phyloP scores from a whole-genome alignment of 2,113 vertebrate species.

The Octodon degus region DNA sequence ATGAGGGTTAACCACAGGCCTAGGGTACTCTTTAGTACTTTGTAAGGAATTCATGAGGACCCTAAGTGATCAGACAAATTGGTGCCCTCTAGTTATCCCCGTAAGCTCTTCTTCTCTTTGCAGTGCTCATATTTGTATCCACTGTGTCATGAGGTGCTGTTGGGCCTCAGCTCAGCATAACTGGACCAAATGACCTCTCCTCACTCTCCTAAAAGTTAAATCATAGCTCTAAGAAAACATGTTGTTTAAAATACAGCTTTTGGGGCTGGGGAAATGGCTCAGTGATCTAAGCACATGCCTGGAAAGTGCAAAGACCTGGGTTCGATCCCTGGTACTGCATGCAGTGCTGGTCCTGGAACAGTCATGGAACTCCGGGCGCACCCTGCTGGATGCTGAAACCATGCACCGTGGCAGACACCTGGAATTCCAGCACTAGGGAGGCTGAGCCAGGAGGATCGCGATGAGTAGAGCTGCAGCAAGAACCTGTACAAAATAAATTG shows the following conservation, averaged over 20 bases:
- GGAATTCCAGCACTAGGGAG: no score
- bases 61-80: not conserved
- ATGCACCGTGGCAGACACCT: no score
- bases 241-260: not conserved
- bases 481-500: no score
- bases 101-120: not conserved
- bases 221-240: not conserved
- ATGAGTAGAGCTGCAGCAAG: no score
- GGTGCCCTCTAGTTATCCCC: rapidly evolving
- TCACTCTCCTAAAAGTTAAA: not conserved
- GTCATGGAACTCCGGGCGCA: no score
- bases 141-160: rapidly evolving
- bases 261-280: no score
- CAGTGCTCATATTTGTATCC: not conserved
- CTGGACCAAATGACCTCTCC: not conserved
- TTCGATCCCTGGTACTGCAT: no score
- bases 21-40: not conserved
- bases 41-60: not conserved
- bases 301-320: no score
- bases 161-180: not conserved
- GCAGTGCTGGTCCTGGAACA: no score
- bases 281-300: no score
- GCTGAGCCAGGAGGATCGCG: no score
- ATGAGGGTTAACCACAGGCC: not conserved
- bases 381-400: no score